phyloP scores from a whole-genome alignment of 2,113 vertebrate genomes.

The Oryzias curvinotus region DNA sequence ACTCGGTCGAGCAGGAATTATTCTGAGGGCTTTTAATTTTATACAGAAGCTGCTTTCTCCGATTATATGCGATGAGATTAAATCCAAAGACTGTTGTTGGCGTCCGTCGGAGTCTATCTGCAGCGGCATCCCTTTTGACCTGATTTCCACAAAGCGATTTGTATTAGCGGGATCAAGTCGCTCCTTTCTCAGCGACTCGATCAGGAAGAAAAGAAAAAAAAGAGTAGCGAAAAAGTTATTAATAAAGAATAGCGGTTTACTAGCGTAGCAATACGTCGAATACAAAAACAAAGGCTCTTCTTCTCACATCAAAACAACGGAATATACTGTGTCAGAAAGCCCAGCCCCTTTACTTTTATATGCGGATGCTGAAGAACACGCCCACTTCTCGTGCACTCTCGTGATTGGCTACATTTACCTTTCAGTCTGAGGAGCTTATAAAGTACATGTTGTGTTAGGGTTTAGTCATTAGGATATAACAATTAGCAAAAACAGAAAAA shows the following conservation, averaged over 20 bases:
- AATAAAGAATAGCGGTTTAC: neutral
- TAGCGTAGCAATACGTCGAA: slow-evolving; percentile 11
- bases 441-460: slow-evolving; percentile 39
- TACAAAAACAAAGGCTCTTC: neutral
- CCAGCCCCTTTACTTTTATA: slow-evolving; percentile 40
- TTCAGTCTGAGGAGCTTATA: neutral
- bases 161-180: slow-evolving; percentile 65
- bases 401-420: slow-evolving; percentile 31
- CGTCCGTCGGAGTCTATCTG: slow-evolving; percentile 68
- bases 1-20: slow-evolving; percentile 72
- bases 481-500: too few relatives aligned
- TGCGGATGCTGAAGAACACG: neutral
- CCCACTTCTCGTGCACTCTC: slow-evolving; percentile 1
- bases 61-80: slow-evolving; percentile 73
- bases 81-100: slow-evolving; percentile 61
- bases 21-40: slow-evolving; percentile 61
- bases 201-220: slow-evolving; percentile 23
- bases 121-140: slow-evolving; percentile 78
- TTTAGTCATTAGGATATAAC: too few relatives aligned
- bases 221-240: slow-evolving; percentile 3
- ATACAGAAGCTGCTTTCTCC: slow-evolving; percentile 71
- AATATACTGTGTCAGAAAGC: slow-evolving; percentile 6
- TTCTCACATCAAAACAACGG: slow-evolving; percentile 47
- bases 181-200: slow-evolving; percentile 69
- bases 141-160: slow-evolving; percentile 42